phyloP scores from a whole-genome alignment of 2,888 invertebrate genomes.

The Chelonus formosanus region DNA sequence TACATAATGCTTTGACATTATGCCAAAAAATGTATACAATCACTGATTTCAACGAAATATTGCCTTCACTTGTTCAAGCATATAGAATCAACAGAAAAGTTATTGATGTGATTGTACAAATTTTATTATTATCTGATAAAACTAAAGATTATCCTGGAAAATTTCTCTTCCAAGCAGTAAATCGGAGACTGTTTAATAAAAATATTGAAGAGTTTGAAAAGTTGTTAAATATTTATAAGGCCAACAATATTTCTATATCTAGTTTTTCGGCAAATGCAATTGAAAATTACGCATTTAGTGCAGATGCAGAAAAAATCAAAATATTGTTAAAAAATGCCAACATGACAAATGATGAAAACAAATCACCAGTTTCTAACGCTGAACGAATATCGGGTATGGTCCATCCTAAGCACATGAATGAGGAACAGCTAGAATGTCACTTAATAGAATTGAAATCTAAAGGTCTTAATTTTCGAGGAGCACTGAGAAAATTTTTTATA shows the following conservation, averaged over 20 bases:
- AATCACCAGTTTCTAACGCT: background rate
- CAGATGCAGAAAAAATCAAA: background rate
- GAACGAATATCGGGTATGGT: slow-evolving; percentile 15
- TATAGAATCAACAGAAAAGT: slow-evolving; percentile 66
- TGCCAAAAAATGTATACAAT: slow-evolving; percentile 60
- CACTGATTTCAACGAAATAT: slow-evolving; percentile 66
- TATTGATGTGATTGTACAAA: slow-evolving; percentile 64
- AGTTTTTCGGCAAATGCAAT: background rate
- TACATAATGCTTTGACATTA: slow-evolving; percentile 47
- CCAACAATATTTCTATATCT: slow-evolving; percentile 46
- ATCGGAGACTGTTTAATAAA: slow-evolving; percentile 59
- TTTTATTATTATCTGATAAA: slow-evolving; percentile 67
- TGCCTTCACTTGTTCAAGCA: slow-evolving; percentile 66
- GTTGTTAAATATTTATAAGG: slow-evolving; percentile 45
- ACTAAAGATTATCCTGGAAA: slow-evolving; percentile 70
- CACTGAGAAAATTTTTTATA: slow-evolving; percentile 72
- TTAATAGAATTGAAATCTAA: slow-evolving; percentile 74
- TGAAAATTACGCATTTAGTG: background rate
- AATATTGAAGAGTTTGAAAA: slow-evolving; percentile 55
- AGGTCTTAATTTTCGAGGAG: slow-evolving; percentile 74
- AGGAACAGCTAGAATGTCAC: slow-evolving; percentile 72
- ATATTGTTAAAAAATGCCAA: background rate
- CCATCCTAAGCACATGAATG: slow-evolving; percentile 70
- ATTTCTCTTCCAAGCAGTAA: slow-evolving; percentile 67
- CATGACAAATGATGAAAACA: background rate